phyloP scores from a whole-genome alignment of 53 echinoderm and acorn worm genomes.

The Echinometra lucunter region DNA sequence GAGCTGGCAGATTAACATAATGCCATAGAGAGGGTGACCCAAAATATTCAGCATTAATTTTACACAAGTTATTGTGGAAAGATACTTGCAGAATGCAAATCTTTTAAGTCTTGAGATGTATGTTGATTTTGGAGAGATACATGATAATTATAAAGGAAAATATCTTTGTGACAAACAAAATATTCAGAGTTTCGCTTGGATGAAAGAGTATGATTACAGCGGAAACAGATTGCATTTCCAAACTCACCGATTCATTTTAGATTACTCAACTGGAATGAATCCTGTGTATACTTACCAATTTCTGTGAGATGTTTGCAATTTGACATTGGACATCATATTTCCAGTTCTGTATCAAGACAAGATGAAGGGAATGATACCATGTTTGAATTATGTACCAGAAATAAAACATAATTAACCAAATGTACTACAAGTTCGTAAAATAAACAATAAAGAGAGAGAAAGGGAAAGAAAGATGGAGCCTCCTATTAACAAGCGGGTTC shows the following conservation, averaged over 20 bases:
- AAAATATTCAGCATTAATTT: too few relatives aligned
- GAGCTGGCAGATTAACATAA: too few relatives aligned
- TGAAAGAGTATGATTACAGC: neutral
- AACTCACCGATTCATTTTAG: neutral
- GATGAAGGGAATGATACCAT: neutral
- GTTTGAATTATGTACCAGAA: neutral
- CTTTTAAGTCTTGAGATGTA: too few relatives aligned
- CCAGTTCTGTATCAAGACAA: slow-evolving; percentile 77
- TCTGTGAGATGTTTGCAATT: slow-evolving; percentile 78
- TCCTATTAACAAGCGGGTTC: too few relatives aligned
- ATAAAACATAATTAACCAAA: neutral
- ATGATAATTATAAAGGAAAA: neutral
- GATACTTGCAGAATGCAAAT: too few relatives aligned
- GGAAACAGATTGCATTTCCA: neutral
- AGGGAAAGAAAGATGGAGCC: too few relatives aligned
- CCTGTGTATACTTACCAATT: slow-evolving; percentile 74
- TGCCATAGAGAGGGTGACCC: too few relatives aligned
- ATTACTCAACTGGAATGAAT: neutral
- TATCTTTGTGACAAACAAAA: neutral
- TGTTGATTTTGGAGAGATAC: too few relatives aligned
- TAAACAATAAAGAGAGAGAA: too few relatives aligned
- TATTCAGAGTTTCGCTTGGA: neutral
- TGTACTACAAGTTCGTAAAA: neutral
- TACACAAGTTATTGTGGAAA: too few relatives aligned
- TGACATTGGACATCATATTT: slow-evolving; percentile 89